Evolutionary conservation across 2,888 invertebrate genomes (phyloP), one percentile per base, ranked within the genome.

Genomic region (Ctenicera cuprea): DNA sequence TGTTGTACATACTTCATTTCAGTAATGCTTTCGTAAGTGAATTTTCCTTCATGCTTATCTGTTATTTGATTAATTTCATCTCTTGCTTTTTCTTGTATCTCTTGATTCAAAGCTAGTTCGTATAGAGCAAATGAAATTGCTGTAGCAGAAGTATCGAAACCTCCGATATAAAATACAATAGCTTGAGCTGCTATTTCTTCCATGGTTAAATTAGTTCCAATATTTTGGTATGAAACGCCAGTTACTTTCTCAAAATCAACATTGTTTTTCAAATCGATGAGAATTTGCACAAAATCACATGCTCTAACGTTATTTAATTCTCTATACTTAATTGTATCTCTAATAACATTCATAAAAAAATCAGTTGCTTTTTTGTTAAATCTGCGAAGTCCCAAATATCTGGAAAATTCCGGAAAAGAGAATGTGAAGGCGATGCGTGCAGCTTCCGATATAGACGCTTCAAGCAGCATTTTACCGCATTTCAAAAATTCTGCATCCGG

Each of bases 271-370:
- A 90, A 76, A 48, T 90, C 86, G 16, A 89, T 83, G 57, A 90
- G 82, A 1, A 90, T 79, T 72, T 91, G 89, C 74, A 92, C 82
- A 76, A 91, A 88, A 72, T 88, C 85, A 9, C 82, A 81, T 38
- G 86, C 20, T 79, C 80, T 59, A 30, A 76, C 4, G 7, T 76
- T 71, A 52, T 69, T 65, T 75, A 78, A 30, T 54, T 83, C 80
- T 30, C 86, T 62, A 22, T 80, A 76, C 9, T 76, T 74, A 0
- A 84, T 78, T 1, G 81, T 81, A 0, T 81, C 76, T 62, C 76
- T 77, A 0, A 84, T 80, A 26, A 81, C 76, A 26, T 73, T 74
- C 18, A 77, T 38, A 68, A 86, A 82, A 77, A 83, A 83, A 9
- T 75, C 48, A 20, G 79, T 74, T 3, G 82, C 78, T 12, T 80